Base-by-base conservation (phyloP, 2,113 vertebrate genomes). In the Periophthalmodon schlosseri region DNA sequence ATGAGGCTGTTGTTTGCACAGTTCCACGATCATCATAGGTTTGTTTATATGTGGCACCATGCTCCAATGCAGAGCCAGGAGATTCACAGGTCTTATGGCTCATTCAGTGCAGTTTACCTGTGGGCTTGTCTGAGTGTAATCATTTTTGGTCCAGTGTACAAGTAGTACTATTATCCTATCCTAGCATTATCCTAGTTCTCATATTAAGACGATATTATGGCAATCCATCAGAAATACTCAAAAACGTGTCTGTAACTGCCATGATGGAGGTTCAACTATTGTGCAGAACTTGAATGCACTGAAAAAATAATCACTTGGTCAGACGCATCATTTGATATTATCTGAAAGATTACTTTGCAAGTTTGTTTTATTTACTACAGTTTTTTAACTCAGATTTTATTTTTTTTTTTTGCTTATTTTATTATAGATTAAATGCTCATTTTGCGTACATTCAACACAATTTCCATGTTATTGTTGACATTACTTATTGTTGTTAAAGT, bases 1-100 rank as follows among this genome's bases (percentile, higher is more conserved):
- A 36, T 65, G 63, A 65, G 57, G 34, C 63, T 20, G 28, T 36
- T 65, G 61, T 65, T 63, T 65, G 61, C 63, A 39, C 33, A 36
- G 33, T 18, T 36, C 18, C 18, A 39, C 63, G 20, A 15, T 57
- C 11, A 28, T 65, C 34, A 36, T 4, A n/a, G 14, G 33, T 64
- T 33, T 61, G 23, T 61, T 34, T 20, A 61, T 33, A 61, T 33
- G 24, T 61, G 23, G 28, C 58, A 34, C 58, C 34, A 60, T 60
- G 57, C 57, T 9, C 57, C 57, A 36, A 6, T 36, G 33, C 34
- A 20, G 28, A 39, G 5, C 61, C 60, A 34, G 60, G 7, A 63
- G 60, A 63, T 34, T 34, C 60, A 14, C 28, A 34, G 28, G 23
- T 10, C 28, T 18, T 34, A 36, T 64, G 61, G n/a, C 39, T 63